Conservation (phyloP, 1,140 invertebrate genomes). For the Belonocnema kinseyi region DNA sequence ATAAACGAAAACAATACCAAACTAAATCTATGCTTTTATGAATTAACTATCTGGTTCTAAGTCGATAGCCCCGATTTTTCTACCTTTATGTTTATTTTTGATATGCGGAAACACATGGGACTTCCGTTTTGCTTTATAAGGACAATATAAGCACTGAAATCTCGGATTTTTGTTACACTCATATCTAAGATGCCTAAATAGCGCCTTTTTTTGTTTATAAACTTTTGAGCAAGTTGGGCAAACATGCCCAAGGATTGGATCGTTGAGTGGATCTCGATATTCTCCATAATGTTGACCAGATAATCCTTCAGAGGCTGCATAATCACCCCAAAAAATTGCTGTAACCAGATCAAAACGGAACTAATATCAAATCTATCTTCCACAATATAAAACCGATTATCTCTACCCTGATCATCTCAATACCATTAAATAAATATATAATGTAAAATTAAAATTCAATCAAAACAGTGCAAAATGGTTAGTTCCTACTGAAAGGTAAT, state of each 20-base stretch:
- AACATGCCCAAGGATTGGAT: slow-evolving; percentile 34
- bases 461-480: too few relatives aligned
- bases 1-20: too few relatives aligned
- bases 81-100: slow-evolving; percentile 22
- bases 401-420: too few relatives aligned
- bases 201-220: slow-evolving; percentile 74
- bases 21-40: too few relatives aligned
- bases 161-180: slow-evolving; percentile 78
- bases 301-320: neutral
- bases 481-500: too few relatives aligned
- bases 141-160: slow-evolving; percentile 76
- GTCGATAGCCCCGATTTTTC: slow-evolving; percentile 10
- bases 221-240: slow-evolving; percentile 60
- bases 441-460: too few relatives aligned
- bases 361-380: slow-evolving; percentile 32
- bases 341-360: slow-evolving; percentile 51
- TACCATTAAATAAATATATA: too few relatives aligned
- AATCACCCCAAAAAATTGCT: slow-evolving; percentile 40
- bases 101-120: slow-evolving; percentile 74
- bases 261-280: neutral
- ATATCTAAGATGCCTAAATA: slow-evolving; percentile 73
- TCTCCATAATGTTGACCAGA: slow-evolving; percentile 29
- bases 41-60: neutral
- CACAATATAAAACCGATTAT: too few relatives aligned
- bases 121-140: slow-evolving; percentile 74